Evolutionary conservation across 92 coral and sea anemone genomes (phyloP).

Genomic region (Micromussa lordhowensis): DNA sequence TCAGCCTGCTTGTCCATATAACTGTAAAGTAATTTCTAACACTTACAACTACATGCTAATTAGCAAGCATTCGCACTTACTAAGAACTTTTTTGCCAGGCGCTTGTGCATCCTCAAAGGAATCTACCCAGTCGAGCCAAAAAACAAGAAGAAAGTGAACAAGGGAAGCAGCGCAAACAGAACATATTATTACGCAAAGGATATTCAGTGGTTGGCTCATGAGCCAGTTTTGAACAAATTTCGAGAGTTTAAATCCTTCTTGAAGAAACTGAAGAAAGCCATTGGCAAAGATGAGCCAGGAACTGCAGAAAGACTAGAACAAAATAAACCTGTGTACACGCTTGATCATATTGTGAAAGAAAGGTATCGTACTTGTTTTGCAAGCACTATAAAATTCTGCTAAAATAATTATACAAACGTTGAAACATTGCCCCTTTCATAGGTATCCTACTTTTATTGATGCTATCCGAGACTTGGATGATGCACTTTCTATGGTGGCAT

Average conservation of each 20-base stretch:
- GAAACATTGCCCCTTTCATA: too few species aligned
- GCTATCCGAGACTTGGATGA: constrained; percentile 95
- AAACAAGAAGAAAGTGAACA: constrained; percentile 95
- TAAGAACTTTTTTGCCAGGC: constrained; percentile 67
- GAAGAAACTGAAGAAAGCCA: constrained; percentile 90
- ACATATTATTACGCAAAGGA: constrained; percentile 91
- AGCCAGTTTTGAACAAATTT: constrained; percentile 94
- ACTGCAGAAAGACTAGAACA: constrained; percentile 83
- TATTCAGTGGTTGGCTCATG: constrained; percentile 92
- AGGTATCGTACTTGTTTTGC: constrained; percentile 62
- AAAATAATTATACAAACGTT: too few species aligned
- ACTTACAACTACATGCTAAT: neutral
- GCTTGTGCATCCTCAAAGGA: constrained; percentile 92
- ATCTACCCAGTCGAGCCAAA: constrained; percentile 98
- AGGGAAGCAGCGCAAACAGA: constrained; percentile 89
- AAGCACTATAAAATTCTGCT: too few species aligned
- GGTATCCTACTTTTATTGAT: constrained; percentile 97
- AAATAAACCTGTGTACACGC: constrained; percentile 90
- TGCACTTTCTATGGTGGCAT: constrained; percentile 85
- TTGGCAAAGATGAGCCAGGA: constrained; percentile 92
- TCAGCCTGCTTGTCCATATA: too few species aligned
- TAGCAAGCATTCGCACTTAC: too few species aligned
- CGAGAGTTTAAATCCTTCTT: constrained; percentile 91
- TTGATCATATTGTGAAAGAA: constrained; percentile 94
- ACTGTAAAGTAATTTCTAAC: too few species aligned